Conservation (phyloP, 2,797 vertebrate genomes). For the Semotilus atromaculatus region DNA sequence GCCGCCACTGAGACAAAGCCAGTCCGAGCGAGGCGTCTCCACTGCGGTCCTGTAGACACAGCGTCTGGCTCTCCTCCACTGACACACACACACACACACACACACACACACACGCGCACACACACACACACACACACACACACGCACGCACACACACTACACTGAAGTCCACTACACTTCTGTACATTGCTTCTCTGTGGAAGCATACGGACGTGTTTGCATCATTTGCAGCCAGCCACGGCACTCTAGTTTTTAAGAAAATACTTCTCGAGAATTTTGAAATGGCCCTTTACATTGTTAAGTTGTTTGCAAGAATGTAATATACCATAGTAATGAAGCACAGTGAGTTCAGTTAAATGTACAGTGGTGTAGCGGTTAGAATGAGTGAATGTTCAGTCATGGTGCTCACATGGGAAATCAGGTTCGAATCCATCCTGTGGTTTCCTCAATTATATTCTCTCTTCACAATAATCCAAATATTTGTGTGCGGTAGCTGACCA, state of each 20-base stretch:
- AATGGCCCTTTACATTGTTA: not conserved
- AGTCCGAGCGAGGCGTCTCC: slow-evolving; percentile 67
- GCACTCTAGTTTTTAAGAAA: not conserved
- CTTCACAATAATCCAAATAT: not conserved
- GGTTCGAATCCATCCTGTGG: too few species aligned
- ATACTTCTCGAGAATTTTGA: not conserved
- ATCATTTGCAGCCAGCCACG: not conserved
- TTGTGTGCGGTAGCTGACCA: too few species aligned
- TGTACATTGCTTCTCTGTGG: not conserved
- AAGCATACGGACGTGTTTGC: not conserved
- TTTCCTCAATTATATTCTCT: not conserved
- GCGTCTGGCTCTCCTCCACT: slow-evolving; percentile 64
- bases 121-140: too few species aligned
- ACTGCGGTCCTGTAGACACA: slow-evolving; percentile 61
- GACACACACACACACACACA: slow-evolving; percentile 45
- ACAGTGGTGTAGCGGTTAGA: not conserved
- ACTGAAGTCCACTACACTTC: not conserved
- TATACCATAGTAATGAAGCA: too few species aligned
- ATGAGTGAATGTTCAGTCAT: not conserved
- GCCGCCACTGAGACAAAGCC: slow-evolving; percentile 83
- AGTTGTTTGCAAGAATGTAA: not conserved
- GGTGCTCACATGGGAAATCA: not conserved
- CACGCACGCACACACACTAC: too few species aligned
- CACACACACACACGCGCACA: too few species aligned
- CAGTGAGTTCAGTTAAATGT: too few species aligned